These are phyloP conservation scores for Metridium senile DNA, from an alignment of 92 coral and sea anemone species.

Conservation along the genomic window DNA sequence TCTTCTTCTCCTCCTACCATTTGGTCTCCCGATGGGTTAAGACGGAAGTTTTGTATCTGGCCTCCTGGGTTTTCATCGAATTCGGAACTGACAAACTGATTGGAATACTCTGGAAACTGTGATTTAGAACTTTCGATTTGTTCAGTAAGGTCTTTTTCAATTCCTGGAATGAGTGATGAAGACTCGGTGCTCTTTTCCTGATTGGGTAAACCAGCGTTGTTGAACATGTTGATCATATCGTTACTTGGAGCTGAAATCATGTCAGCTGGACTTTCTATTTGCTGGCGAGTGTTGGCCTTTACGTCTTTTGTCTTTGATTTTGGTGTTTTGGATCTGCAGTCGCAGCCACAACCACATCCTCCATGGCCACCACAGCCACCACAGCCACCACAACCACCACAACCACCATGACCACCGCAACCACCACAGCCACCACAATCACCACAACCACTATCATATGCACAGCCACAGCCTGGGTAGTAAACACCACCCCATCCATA, in stretches of 20 bases:
- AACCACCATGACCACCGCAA: conserved; percentile 81
- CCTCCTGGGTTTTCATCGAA: not conserved
- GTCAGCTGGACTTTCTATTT: conserved; percentile 59
- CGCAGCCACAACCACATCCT: conserved; percentile 49
- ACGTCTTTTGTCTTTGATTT: conserved; percentile 51
- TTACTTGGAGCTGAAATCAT: conserved; percentile 12
- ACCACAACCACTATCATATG: conserved; percentile 67
- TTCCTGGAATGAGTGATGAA: conserved; percentile 28
- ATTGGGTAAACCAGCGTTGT: conserved; percentile 23
- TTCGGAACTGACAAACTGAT: conserved; percentile 24
- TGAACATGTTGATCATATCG: conserved; percentile 27
- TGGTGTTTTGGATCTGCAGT: conserved; percentile 50
- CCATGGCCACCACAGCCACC: conserved; percentile 46
- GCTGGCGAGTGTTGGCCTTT: conserved; percentile 65
- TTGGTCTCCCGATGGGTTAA: conserved; percentile 29
- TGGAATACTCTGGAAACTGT: conserved; percentile 43
- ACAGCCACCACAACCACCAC: conserved; percentile 40
- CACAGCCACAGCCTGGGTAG: conserved; percentile 79
- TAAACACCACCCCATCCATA: conserved; percentile 90
- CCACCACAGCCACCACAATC: conserved; percentile 77
- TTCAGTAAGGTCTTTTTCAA: conserved; percentile 25
- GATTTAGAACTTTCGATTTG: conserved; percentile 30
- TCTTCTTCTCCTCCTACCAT: conserved; percentile 12
- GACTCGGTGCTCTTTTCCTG: conserved; percentile 9
- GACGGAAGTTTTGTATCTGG: conserved; percentile 24